phyloP scores from a whole-genome alignment of 1,140 invertebrate genomes.

The Danaus plexippus region DNA sequence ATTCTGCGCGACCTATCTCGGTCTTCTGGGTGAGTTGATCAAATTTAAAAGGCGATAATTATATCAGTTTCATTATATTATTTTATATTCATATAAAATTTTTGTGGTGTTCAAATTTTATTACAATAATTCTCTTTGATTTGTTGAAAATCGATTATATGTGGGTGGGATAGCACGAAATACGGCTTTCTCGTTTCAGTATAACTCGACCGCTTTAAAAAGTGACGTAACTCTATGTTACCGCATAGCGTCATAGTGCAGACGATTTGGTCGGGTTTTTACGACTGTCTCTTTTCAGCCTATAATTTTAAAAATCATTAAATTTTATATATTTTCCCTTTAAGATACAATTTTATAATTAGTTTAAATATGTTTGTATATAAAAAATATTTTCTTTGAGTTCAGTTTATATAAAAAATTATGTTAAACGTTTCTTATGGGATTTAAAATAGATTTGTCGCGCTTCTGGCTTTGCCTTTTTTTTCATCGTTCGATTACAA shows the following conservation, averaged over 20 bases:
- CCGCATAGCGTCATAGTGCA: conserved; percentile 41
- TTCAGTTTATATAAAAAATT: too few relatives aligned
- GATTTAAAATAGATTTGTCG: too few relatives aligned
- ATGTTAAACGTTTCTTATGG: too few relatives aligned
- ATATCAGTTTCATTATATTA: conserved; percentile 15
- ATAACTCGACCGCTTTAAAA: conserved; percentile 46
- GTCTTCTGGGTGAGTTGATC: conserved; percentile 59
- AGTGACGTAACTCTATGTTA: conserved; percentile 48
- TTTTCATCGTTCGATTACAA: too few relatives aligned
- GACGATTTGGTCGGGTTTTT: conserved; percentile 40
- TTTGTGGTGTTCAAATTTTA: conserved; percentile 22
- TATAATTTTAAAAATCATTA: conserved; percentile 8
- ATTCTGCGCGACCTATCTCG: conserved; percentile 50
- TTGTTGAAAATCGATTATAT: conserved; percentile 66
- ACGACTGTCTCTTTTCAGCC: conserved; percentile 30
- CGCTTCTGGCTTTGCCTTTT: too few relatives aligned
- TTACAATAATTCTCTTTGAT: conserved; percentile 35
- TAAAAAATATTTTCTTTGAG: too few relatives aligned
- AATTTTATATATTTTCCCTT: conserved; percentile 17
- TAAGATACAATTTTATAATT: conserved; percentile 4
- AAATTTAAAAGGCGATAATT: conserved; percentile 26
- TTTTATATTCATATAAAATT: conserved; percentile 19
- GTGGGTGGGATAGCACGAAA: conserved; percentile 56
- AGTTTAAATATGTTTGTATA: conserved; percentile 5
- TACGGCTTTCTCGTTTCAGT: conserved; percentile 43